Conservation (phyloP, 2,797 vertebrate species). For the Characodon lateralis region DNA sequence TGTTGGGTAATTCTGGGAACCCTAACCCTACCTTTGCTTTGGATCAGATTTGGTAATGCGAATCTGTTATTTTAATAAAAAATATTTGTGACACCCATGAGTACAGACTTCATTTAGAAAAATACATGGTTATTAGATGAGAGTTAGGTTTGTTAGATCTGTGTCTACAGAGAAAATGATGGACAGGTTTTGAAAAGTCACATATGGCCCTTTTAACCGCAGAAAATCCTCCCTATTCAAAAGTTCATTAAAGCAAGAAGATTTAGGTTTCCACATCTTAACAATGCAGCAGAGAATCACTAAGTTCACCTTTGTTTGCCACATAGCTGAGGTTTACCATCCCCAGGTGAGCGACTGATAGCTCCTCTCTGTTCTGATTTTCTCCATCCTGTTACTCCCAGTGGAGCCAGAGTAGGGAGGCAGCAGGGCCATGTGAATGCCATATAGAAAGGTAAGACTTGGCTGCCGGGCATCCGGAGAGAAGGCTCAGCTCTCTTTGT, state of each 20-base stretch:
- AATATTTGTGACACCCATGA: background rate
- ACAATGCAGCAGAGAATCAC: slow-evolving; percentile 74
- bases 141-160: slow-evolving; percentile 31
- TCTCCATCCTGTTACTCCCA: slow-evolving; percentile 61
- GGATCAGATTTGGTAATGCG: slow-evolving; percentile 33
- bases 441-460: slow-evolving; percentile 73
- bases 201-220: slow-evolving; percentile 69
- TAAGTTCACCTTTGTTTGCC: slow-evolving; percentile 81
- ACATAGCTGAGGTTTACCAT: slow-evolving; percentile 80
- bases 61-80: slow-evolving; percentile 9
- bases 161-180: slow-evolving; percentile 56
- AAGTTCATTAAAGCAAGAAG: slow-evolving; percentile 75
- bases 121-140: slow-evolving; percentile 39
- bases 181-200: slow-evolving; percentile 70
- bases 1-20: slow-evolving; percentile 10
- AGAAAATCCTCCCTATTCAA: slow-evolving; percentile 78
- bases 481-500: slow-evolving; percentile 76
- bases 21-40: slow-evolving; percentile 16
- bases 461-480: slow-evolving; percentile 74
- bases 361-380: slow-evolving; percentile 68
- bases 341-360: slow-evolving; percentile 75
- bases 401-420: slow-evolving; percentile 59
- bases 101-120: slow-evolving; percentile 20
- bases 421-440: slow-evolving; percentile 69
- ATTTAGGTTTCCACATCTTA: slow-evolving; percentile 78